Evolutionary conservation across 1,140 invertebrate species (phyloP), one percentile per base, ranked within the genome.

Genomic region (Pectinophora gossypiella): DNA sequence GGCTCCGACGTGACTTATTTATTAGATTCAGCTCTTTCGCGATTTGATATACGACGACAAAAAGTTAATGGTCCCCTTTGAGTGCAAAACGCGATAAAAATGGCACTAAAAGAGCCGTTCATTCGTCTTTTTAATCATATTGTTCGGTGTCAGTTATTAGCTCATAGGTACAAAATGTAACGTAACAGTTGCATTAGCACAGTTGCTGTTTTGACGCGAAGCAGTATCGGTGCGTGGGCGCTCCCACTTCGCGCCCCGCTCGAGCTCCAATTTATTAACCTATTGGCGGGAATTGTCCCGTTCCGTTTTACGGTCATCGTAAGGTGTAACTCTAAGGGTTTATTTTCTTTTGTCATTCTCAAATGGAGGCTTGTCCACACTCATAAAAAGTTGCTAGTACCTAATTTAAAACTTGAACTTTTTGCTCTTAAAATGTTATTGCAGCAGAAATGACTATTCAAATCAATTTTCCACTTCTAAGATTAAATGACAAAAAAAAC

Each of bases 1-100:
- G 18, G 15, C 19, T 44, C 9, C 18, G 64, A 84, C 77, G 80
- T 84, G 80, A 84, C 77, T 79, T 69, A 76, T 73, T 77, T 77
- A 69, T 68, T 70, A 66, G 64, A 61, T 68, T 42, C 40, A 51
- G 56, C 19, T 36, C 38, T 19, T 42, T 54, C 12, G 32, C 43
- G 27, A 48, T 48, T 48, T 54, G 36, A 48, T 48, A 36, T 40
- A 4, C 38, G 38, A 40, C 3, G 13, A 40, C 38, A 40, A 40
- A 40, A 40, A 40, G 18, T 16, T 40, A 40, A 27, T 27, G 23
- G 23, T 6, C 23, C 12, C 12, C 23, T 27, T 27, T 27, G 23
- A 27, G 12, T 27, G 12, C 23, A 27, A 27, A 12, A 27, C 5
- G 23, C 23, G 12, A 27, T 6, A 27, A 27, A 27, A 27, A n/a